A percentile compares a stretch with the other conserved stretches of the same genome.
phyloP scores from a whole-genome alignment of 2,113 vertebrate species.

The Lycocorax pyrrhopterus region DNA sequence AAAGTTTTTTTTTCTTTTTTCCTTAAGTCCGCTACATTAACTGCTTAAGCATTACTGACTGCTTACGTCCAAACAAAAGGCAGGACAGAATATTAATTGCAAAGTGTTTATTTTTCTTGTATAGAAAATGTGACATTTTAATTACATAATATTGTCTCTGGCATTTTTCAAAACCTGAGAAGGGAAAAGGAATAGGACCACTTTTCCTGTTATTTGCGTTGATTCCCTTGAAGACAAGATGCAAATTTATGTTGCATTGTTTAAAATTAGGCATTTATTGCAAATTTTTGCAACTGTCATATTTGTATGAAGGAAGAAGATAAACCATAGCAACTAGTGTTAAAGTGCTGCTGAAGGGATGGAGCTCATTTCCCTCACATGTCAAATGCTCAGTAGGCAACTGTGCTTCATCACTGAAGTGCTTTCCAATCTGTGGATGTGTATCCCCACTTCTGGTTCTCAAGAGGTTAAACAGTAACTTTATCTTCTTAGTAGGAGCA shows the following conservation, averaged over 20 bases:
- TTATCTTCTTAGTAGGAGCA: neutral
- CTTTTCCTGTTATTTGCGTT: neutral
- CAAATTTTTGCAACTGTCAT: neutral
- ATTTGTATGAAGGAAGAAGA: neutral
- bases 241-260: accelerated
- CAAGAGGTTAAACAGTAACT: neutral
- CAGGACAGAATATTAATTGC: neutral
- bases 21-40: neutral
- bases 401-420: neutral
- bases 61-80: neutral
- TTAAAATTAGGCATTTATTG: neutral
- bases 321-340: neutral
- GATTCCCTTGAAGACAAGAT: neutral
- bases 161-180: neutral
- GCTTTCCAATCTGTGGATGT: neutral
- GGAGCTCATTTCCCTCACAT: neutral
- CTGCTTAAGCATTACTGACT: neutral
- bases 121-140: neutral
- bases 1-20: neutral
- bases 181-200: neutral
- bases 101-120: neutral
- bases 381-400: neutral
- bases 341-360: neutral
- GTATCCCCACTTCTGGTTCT: neutral
- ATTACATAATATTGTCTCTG: neutral